phyloP scores from a whole-genome alignment of 2,797 vertebrate species.

The Melanitta fusca region DNA sequence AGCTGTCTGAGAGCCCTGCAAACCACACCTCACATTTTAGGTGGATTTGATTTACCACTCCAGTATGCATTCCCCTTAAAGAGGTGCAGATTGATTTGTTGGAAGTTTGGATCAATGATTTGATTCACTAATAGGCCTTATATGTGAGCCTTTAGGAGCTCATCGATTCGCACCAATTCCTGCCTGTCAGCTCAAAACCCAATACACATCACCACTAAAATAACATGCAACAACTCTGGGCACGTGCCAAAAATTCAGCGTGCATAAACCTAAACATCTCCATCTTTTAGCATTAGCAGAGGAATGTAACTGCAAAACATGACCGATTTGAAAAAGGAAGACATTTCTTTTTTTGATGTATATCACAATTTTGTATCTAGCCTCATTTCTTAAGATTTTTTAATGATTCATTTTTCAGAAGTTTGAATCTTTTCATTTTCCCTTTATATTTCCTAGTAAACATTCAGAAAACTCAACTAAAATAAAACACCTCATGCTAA shows the following conservation, averaged over 20 bases:
- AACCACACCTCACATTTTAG: background rate
- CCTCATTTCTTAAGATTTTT: background rate
- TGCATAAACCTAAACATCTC: no score
- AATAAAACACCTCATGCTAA: background rate
- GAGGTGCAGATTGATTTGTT: background rate
- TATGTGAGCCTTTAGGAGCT: background rate
- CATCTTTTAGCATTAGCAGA: background rate
- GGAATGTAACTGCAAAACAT: background rate
- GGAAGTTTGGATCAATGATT: background rate
- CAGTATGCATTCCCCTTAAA: background rate
- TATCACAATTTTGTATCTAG: background rate
- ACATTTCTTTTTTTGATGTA: background rate
- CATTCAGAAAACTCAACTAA: no score
- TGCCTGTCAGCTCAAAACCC: background rate
- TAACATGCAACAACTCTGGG: background rate
- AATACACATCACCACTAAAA: fast-evolving
- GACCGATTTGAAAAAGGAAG: background rate
- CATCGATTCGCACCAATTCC: background rate
- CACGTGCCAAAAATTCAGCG: background rate
- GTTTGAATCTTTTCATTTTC: background rate
- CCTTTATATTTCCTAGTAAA: background rate
- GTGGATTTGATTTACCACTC: background rate
- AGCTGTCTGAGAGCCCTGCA: background rate
- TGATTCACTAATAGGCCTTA: background rate
- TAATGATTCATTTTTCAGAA: background rate